These are phyloP conservation scores for Ephestia elutella DNA, from an alignment of 1,140 invertebrate species.

Conservation along the genomic window DNA sequence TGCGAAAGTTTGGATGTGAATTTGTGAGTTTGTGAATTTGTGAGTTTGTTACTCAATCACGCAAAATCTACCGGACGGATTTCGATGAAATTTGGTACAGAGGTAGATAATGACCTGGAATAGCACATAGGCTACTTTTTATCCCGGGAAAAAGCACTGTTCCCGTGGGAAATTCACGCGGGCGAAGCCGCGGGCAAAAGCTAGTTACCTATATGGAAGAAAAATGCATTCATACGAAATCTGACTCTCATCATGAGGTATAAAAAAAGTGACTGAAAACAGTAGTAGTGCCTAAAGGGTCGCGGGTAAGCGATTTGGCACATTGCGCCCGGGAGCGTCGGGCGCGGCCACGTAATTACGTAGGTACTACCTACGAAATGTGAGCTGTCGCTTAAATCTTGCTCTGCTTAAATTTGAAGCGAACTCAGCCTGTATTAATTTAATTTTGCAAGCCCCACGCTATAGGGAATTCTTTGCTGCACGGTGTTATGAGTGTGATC, in stretches of 20 bases:
- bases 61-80: too few relatives aligned
- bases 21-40: too few relatives aligned
- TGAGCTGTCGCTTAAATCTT: conserved; percentile 68
- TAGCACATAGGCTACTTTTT: too few relatives aligned
- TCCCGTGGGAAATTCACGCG: too few relatives aligned
- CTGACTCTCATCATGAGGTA: background rate
- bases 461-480: conserved; percentile 8
- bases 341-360: conserved; percentile 47
- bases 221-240: too few relatives aligned
- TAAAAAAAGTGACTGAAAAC: background rate
- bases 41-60: too few relatives aligned
- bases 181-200: too few relatives aligned
- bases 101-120: too few relatives aligned
- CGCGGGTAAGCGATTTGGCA: conserved; percentile 69
- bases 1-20: too few relatives aligned
- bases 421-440: conserved; percentile 59
- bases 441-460: conserved; percentile 45
- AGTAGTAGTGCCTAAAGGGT: conserved; percentile 31
- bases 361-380: conserved; percentile 57
- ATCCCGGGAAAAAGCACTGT: too few relatives aligned
- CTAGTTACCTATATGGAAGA: too few relatives aligned
- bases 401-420: conserved; percentile 65
- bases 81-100: too few relatives aligned
- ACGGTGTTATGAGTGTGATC: background rate
- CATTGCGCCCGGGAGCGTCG: conserved; percentile 46